Percentiles rank a stretch among this genome's conserved stretches.
phyloP scores from a whole-genome alignment of 2,888 invertebrate species.

The Hofmannophila pseudospretella region DNA sequence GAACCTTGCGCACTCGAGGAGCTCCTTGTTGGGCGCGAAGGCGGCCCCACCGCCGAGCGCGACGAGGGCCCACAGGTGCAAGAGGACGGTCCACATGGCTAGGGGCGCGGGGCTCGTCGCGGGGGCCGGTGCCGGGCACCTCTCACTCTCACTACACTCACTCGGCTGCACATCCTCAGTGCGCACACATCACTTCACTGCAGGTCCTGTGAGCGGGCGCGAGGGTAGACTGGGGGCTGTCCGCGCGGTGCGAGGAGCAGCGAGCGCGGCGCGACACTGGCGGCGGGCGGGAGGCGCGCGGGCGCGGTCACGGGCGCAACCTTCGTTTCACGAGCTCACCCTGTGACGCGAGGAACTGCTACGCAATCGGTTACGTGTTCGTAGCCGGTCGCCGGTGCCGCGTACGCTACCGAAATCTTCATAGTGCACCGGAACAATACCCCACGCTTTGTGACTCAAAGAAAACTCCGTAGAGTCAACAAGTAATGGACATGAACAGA shows the following conservation, averaged over 20 bases:
- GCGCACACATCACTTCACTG: constrained; percentile 53
- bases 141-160: constrained; percentile 58
- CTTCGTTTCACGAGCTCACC: constrained; percentile 66
- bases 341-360: constrained; percentile 38
- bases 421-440: no score
- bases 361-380: constrained; percentile 40
- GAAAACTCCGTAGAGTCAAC: no score
- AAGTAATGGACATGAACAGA: no score
- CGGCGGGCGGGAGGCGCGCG: constrained; percentile 45
- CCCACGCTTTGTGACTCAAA: no score
- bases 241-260: constrained; percentile 57
- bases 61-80: constrained; percentile 53
- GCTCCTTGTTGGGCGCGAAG: constrained; percentile 59
- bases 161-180: constrained; percentile 56
- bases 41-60: constrained; percentile 55
- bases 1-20: constrained; percentile 73
- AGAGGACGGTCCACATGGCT: constrained; percentile 61
- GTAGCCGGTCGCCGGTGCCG: constrained; percentile 7
- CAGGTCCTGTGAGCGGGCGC: background rate
- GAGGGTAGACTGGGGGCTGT: constrained; percentile 14
- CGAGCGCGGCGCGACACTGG: constrained; percentile 66
- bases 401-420: background rate
- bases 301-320: constrained; percentile 75
- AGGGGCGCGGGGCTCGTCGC: constrained; percentile 58
- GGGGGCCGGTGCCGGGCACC: constrained; percentile 46